Conservation (phyloP, 2,888 invertebrate genomes). For the Lepetodrilus schrolli region DNA sequence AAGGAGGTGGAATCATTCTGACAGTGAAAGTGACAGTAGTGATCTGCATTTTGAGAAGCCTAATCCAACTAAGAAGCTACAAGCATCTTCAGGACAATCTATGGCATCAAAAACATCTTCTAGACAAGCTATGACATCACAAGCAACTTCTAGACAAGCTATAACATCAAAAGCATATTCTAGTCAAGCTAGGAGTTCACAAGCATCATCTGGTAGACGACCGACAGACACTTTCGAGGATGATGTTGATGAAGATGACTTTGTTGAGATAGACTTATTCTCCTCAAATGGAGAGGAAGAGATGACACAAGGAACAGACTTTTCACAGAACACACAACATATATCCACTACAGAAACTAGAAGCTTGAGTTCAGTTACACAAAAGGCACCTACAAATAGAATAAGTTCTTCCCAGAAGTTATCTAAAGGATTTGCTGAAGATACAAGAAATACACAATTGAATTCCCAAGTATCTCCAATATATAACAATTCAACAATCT, state of each 20-base stretch:
- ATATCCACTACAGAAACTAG: no score
- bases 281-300: neutral
- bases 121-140: neutral
- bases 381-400: no score
- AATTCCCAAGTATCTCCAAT: slow-evolving; percentile 8
- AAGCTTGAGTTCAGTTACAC: no score
- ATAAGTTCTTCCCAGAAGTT: neutral
- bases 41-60: neutral
- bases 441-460: neutral
- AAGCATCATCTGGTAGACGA: no score
- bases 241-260: neutral
- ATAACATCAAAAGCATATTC: no score
- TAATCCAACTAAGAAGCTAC: neutral
- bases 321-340: neutral
- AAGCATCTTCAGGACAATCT: no score
- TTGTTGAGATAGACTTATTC: neutral
- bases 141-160: no score
- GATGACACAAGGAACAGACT: neutral
- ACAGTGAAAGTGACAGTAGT: neutral
- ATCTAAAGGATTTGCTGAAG: neutral
- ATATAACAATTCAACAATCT: neutral
- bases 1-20: neutral
- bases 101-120: no score
- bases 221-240: neutral
- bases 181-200: neutral